These are phyloP conservation scores for Penaeus japonicus DNA, from an alignment of 1,140 invertebrate species.

Conservation along the genomic window DNA sequence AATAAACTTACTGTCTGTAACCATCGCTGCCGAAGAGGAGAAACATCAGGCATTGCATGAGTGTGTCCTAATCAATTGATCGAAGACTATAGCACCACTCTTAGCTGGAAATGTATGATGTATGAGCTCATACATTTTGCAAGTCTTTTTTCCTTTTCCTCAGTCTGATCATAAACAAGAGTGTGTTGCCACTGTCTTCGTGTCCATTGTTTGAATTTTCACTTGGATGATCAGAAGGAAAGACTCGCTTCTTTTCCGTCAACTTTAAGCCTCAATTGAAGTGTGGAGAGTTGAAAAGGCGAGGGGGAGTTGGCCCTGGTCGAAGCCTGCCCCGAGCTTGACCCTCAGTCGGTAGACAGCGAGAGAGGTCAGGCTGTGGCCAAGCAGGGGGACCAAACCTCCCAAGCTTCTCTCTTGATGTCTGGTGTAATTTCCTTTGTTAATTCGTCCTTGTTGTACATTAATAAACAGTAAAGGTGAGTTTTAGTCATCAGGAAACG, in stretches of 20 bases:
- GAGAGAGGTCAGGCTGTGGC: too few relatives aligned
- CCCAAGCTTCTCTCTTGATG: conserved; percentile 11
- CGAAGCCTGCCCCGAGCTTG: background rate
- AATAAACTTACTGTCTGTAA: conserved; percentile 49
- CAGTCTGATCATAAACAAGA: conserved; percentile 1
- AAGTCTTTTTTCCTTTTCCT: background rate
- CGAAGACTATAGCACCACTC: too few relatives aligned
- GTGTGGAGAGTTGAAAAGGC: conserved; percentile 22
- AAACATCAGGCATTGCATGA: too few relatives aligned
- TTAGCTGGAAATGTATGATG: background rate
- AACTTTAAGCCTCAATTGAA: conserved; percentile 22
- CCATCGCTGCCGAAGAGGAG: conserved; percentile 22
- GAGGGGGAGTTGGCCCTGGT: background rate
- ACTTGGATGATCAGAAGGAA: background rate
- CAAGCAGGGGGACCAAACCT: background rate
- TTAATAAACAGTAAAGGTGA: background rate
- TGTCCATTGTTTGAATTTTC: background rate
- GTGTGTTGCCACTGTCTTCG: conserved; percentile 15
- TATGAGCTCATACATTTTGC: background rate
- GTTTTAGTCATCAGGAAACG: background rate
- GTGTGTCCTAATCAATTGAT: too few relatives aligned
- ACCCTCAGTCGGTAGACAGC: background rate
- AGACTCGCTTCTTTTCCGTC: conserved; percentile 7
- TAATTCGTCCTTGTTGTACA: conserved; percentile 27
- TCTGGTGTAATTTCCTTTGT: conserved; percentile 18